Evolutionary conservation across 2,888 invertebrate genomes (phyloP).

Genomic region (Nineta flava): DNA sequence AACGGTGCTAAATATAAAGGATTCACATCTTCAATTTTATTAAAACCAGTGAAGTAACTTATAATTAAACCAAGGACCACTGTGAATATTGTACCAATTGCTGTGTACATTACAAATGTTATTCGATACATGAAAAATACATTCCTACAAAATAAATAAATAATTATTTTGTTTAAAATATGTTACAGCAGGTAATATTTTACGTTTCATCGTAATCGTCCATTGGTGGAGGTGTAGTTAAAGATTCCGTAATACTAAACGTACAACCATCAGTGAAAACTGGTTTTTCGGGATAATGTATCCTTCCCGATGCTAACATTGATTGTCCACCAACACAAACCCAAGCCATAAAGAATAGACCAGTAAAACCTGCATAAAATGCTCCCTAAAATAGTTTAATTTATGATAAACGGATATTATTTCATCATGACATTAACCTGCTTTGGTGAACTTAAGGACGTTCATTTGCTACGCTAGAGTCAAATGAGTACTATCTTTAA

Average conservation of each 20-base stretch:
- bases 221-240: not conserved
- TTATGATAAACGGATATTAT: too few species aligned
- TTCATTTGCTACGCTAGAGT: too few species aligned
- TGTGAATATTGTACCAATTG: constrained; percentile 9
- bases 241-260: not conserved
- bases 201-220: not conserved
- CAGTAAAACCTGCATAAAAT: constrained; percentile 38
- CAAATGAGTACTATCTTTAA: too few species aligned
- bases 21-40: constrained; percentile 31
- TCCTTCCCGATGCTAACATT: constrained; percentile 34
- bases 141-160: constrained; percentile 6
- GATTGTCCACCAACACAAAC: constrained; percentile 44
- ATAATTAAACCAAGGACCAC: constrained; percentile 19
- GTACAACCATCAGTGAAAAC: constrained; percentile 13
- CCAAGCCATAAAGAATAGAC: constrained; percentile 39
- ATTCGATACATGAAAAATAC: constrained; percentile 11
- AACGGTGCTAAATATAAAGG: constrained; percentile 39
- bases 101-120: constrained; percentile 12
- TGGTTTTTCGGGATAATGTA: constrained; percentile 11
- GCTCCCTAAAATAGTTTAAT: constrained; percentile 31
- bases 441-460: too few species aligned
- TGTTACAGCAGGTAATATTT: not conserved
- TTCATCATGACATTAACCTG: too few species aligned
- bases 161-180: too few species aligned
- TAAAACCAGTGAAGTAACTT: constrained; percentile 30